A percentile compares a stretch with the other conserved stretches of the same genome.
These are phyloP conservation scores for Chauna torquata DNA, from an alignment of 2,113 vertebrate genomes.

Conservation along the genomic window DNA sequence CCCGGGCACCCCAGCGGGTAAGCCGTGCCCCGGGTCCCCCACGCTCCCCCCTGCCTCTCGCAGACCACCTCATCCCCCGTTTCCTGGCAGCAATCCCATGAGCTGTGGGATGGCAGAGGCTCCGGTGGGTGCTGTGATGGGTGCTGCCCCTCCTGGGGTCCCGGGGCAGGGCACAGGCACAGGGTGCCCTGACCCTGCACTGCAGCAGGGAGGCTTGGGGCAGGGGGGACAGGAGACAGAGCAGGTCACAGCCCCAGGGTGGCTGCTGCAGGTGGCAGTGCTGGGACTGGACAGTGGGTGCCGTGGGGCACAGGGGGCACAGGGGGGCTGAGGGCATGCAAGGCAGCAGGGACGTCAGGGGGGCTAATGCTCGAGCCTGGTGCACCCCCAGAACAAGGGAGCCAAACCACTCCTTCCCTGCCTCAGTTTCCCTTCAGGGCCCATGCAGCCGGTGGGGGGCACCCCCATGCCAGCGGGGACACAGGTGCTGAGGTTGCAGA, in stretches of 20 bases:
- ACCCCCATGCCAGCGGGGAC: too few species aligned
- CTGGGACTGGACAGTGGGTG: background rate
- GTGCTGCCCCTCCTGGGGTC: background rate
- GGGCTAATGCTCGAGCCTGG: background rate
- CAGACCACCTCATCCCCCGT: rapidly evolving
- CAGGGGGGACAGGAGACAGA: too few species aligned
- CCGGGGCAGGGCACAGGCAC: rapidly evolving
- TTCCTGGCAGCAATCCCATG: rapidly evolving
- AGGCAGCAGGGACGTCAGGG: background rate
- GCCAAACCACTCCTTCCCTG: background rate
- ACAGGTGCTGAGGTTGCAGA: background rate
- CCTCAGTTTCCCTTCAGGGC: background rate
- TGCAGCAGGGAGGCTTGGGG: too few species aligned
- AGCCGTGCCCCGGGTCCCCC: rapidly evolving
- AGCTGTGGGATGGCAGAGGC: rapidly evolving
- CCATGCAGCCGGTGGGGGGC: background rate
- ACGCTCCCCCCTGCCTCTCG: background rate
- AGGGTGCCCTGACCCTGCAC: background rate
- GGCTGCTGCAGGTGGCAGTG: background rate
- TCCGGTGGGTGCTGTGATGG: background rate
- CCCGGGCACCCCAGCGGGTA: background rate
- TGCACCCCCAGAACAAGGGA: background rate
- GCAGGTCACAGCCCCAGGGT: background rate
- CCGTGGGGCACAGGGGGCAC: background rate
- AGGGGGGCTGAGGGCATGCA: background rate